A percentile compares a stretch with the other conserved stretches of the same genome.
Evolutionary conservation across 2,113 vertebrate species (phyloP).

Genomic region (Podilymbus podiceps): DNA sequence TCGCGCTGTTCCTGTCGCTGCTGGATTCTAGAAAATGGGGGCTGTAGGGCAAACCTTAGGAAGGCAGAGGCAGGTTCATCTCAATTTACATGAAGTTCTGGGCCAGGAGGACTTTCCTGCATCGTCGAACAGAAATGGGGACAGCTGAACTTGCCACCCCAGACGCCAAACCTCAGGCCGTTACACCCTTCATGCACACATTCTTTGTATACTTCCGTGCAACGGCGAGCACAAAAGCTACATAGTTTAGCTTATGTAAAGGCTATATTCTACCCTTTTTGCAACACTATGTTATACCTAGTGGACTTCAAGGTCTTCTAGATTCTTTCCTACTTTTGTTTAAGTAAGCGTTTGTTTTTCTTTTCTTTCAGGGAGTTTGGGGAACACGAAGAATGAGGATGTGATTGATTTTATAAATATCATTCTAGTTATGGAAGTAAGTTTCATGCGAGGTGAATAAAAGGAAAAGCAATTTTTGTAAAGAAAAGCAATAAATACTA

Average conservation of each 20-base stretch:
- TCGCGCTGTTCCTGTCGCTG: background rate
- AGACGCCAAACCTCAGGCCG: background rate
- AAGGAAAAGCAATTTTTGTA: background rate
- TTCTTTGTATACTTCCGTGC: background rate
- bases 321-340: background rate
- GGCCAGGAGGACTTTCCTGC: background rate
- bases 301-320: background rate
- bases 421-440: background rate
- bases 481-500: background rate
- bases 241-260: background rate
- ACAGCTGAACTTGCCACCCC: background rate
- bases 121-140: background rate
- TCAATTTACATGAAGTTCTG: background rate
- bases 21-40: background rate
- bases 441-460: background rate
- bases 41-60: background rate
- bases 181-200: background rate
- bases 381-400: background rate
- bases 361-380: background rate
- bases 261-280: background rate
- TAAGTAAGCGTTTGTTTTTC: background rate
- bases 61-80: background rate
- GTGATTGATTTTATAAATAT: background rate
- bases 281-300: background rate
- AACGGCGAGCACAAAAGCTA: background rate